Evolutionary conservation across 2,888 invertebrate genomes (phyloP).

Genomic region (Erebia aethiops): DNA sequence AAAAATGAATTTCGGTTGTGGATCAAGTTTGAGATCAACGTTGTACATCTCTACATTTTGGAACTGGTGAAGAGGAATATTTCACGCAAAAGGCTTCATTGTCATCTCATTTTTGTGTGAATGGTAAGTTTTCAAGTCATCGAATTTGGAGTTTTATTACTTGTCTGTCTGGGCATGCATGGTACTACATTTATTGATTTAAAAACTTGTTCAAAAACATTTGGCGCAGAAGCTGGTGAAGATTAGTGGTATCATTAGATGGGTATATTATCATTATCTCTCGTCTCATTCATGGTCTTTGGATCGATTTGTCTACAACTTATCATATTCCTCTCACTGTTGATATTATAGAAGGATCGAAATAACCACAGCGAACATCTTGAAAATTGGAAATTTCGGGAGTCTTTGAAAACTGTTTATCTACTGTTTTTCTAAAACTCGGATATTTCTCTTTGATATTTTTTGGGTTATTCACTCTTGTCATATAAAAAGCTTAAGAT

Average conservation of each 20-base stretch:
- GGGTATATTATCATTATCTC: background rate
- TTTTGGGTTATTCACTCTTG: background rate
- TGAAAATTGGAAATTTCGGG: background rate
- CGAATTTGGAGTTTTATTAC: conserved; percentile 40
- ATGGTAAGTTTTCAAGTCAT: conserved; percentile 46
- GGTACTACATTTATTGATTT: conserved; percentile 29
- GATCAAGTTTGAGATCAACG: conserved; percentile 17
- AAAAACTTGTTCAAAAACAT: conserved; percentile 23
- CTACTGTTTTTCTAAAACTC: background rate
- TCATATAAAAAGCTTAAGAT: background rate
- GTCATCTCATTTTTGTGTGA: conserved; percentile 32
- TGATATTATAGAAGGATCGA: conserved; percentile 3
- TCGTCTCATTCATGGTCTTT: conserved; percentile 10
- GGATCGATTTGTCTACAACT: conserved; percentile 36
- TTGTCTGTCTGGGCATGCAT: conserved; percentile 43
- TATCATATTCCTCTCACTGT: conserved; percentile 31
- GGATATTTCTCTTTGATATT: background rate
- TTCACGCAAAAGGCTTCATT: conserved; percentile 23
- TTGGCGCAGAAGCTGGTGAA: background rate
- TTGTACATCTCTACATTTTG: conserved; percentile 15
- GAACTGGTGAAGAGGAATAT: conserved; percentile 15
- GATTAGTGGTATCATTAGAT: conserved; percentile 7
- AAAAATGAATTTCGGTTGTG: conserved; percentile 1
- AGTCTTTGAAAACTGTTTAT: background rate
- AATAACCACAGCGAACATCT: background rate